Evolutionary conservation across 2,113 vertebrate species (phyloP).

Genomic region (Psittacula cyanocephala): DNA sequence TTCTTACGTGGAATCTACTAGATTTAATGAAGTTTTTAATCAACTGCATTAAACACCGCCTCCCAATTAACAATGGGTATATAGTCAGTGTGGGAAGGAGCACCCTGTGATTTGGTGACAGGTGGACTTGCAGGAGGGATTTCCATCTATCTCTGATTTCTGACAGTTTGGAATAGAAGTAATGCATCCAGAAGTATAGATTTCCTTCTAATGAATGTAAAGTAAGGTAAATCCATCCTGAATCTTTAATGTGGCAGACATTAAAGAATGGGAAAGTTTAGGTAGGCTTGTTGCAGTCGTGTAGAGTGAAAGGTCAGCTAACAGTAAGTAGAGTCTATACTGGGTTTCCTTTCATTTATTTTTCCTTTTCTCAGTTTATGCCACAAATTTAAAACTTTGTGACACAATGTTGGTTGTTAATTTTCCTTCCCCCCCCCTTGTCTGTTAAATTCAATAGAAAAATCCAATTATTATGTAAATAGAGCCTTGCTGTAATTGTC

Average conservation of each 20-base stretch:
- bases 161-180: neutral
- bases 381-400: conserved; percentile 7
- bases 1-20: neutral
- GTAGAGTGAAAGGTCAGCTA: neutral
- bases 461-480: conserved; percentile 74
- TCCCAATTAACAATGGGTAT: neutral
- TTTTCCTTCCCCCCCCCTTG: neutral
- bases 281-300: neutral
- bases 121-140: neutral
- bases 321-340: neutral
- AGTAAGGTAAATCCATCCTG: neutral
- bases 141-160: neutral
- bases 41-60: neutral
- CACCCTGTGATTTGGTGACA: neutral
- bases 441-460: conserved; percentile 63
- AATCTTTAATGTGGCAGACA: neutral
- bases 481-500: conserved; percentile 55
- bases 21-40: neutral
- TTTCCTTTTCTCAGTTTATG: neutral
- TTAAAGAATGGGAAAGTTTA: neutral
- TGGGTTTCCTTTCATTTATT: neutral
- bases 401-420: neutral
- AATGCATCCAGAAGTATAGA: neutral
- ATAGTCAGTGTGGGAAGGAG: neutral
- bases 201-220: neutral